These are phyloP conservation scores for Ridgeia piscesae DNA, from an alignment of 1,140 invertebrate species.

Conservation along the genomic window DNA sequence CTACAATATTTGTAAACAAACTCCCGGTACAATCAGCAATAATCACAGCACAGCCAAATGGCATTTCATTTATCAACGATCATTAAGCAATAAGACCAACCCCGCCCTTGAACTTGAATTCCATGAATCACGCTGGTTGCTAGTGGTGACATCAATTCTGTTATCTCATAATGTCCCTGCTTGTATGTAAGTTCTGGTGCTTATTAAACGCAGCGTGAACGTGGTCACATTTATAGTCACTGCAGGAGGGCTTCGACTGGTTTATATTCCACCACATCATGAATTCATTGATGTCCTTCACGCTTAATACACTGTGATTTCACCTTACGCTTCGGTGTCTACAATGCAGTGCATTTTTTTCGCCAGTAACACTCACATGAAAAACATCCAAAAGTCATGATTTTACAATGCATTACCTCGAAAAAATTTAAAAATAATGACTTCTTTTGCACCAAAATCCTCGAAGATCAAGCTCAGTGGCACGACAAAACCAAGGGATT, in stretches of 20 bases:
- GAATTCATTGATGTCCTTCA: background rate
- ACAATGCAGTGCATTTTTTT: too few relatives aligned
- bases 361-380: too few relatives aligned
- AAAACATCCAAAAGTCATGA: too few relatives aligned
- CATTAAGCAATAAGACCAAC: background rate
- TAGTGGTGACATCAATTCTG: background rate
- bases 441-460: too few relatives aligned
- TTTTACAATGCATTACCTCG: too few relatives aligned
- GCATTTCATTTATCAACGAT: background rate
- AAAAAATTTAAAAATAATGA: too few relatives aligned
- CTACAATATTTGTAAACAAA: background rate
- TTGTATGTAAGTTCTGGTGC: background rate
- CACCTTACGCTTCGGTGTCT: too few relatives aligned
- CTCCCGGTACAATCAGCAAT: background rate
- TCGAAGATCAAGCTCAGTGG: too few relatives aligned
- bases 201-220: background rate
- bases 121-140: background rate
- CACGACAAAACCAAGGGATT: too few relatives aligned
- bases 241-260: background rate
- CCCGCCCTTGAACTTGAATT: background rate
- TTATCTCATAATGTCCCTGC: background rate
- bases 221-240: background rate
- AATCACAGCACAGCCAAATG: background rate
- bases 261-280: background rate
- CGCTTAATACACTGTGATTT: background rate